Conservation (phyloP, 2,797 vertebrate genomes). For the Phylloscopus collybita region DNA sequence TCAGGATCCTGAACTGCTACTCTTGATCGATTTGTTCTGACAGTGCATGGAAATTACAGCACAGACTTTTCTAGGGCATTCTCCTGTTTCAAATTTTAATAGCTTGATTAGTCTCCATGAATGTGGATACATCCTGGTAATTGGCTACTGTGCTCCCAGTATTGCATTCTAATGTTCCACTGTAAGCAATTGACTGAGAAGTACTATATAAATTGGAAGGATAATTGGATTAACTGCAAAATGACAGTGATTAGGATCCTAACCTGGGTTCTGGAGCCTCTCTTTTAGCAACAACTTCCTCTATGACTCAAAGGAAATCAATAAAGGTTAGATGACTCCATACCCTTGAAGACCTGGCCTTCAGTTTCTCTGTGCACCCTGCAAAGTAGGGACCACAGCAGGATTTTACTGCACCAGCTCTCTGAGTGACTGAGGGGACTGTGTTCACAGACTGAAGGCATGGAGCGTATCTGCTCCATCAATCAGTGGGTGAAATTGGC, state of each 20-base stretch:
- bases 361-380: neutral
- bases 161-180: neutral
- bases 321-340: neutral
- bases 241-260: neutral
- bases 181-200: neutral
- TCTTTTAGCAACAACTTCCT: neutral
- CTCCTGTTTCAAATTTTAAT: conserved; percentile 12
- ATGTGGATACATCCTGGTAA: neutral
- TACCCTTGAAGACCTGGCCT: neutral
- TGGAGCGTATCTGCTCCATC: neutral
- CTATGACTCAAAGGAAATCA: neutral
- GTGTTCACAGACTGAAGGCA: neutral
- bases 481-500: neutral
- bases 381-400: neutral
- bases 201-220: neutral
- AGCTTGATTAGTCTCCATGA: neutral
- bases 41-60: conserved; percentile 9
- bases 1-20: neutral
- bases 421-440: neutral
- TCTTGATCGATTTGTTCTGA: conserved; percentile 9
- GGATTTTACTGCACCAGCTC: neutral
- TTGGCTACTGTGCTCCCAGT: neutral
- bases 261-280: neutral
- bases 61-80: conserved; percentile 12
- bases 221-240: conserved; percentile 7